phyloP scores from a whole-genome alignment of 2,888 invertebrate species.

The Monochamus alternatus region DNA sequence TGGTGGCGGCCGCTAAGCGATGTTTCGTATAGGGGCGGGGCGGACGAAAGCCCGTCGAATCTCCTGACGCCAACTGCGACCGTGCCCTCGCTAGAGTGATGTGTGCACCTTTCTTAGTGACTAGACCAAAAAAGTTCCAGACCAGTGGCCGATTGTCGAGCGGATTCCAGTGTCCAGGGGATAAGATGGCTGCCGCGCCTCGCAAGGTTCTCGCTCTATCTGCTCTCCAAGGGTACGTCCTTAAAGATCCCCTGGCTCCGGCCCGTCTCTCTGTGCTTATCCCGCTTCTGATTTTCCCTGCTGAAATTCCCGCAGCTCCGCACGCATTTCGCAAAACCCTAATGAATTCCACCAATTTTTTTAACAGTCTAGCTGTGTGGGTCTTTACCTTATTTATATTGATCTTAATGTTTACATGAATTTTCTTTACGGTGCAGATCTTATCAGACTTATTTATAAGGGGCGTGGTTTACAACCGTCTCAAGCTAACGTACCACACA shows the following conservation, averaged over 20 bases:
- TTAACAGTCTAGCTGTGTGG: background rate
- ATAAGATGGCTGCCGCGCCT: conserved; percentile 68
- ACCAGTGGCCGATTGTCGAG: conserved; percentile 43
- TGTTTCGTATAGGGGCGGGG: conserved; percentile 71
- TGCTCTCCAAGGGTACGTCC: conserved; percentile 65
- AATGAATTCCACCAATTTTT: too few relatives aligned
- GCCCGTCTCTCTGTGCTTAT: background rate
- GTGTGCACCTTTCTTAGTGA: conserved; percentile 62
- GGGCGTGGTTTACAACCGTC: conserved; percentile 60
- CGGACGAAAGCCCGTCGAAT: conserved; percentile 67
- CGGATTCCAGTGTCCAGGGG: conserved; percentile 46
- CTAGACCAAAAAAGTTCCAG: conserved; percentile 50
- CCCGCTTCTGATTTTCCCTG: conserved; percentile 23
- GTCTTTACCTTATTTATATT: conserved; percentile 1
- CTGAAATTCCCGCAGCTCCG: background rate
- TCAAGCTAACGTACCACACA: background rate
- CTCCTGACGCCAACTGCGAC: conserved; percentile 66
- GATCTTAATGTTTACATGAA: conserved; percentile 30
- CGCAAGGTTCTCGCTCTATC: conserved; percentile 60
- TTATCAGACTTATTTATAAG: conserved; percentile 46
- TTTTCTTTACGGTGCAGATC: background rate
- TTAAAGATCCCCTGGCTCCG: conserved; percentile 24
- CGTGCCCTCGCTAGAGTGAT: conserved; percentile 59
- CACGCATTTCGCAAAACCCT: background rate
- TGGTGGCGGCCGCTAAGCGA: conserved; percentile 69